A percentile compares a stretch with the other conserved stretches of the same genome.
Conservation (phyloP, 2,888 invertebrate genomes). For the Augiades crinisus region DNA sequence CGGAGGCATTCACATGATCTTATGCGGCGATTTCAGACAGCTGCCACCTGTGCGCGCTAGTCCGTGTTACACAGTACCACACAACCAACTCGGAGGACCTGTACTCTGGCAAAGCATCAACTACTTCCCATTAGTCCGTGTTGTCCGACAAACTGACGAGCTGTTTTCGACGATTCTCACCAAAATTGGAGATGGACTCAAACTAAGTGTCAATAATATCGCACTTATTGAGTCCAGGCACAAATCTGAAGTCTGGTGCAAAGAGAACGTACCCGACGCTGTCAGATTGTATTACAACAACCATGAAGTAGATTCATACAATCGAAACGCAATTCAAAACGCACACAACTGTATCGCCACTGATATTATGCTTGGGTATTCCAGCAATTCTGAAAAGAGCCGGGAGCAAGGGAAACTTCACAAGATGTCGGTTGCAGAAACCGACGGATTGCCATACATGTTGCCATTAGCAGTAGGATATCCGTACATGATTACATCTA, state of each 20-base stretch:
- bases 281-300: constrained; percentile 40
- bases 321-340: constrained; percentile 33
- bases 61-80: constrained; percentile 38
- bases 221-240: constrained; percentile 39
- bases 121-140: constrained; percentile 42
- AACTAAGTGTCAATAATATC: constrained; percentile 34
- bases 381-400: constrained; percentile 26
- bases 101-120: constrained; percentile 42
- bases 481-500: constrained; percentile 35
- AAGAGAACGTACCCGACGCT: constrained; percentile 36
- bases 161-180: constrained; percentile 43
- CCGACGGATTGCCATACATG: constrained; percentile 34
- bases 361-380: constrained; percentile 35
- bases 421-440: constrained; percentile 35
- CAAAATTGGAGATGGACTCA: constrained; percentile 41
- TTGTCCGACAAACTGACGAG: constrained; percentile 45
- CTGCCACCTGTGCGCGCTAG: constrained; percentile 46
- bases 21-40: constrained; percentile 39
- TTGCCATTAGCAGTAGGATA: constrained; percentile 33
- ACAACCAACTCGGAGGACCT: constrained; percentile 35
- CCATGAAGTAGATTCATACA: constrained; percentile 40
- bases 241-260: constrained; percentile 35
- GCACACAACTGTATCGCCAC: constrained; percentile 34
- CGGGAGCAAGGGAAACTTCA: constrained; percentile 32
- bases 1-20: constrained; percentile 32